Evolutionary conservation across 2,113 vertebrate genomes (phyloP).

Genomic region (Lepus timidus): DNA sequence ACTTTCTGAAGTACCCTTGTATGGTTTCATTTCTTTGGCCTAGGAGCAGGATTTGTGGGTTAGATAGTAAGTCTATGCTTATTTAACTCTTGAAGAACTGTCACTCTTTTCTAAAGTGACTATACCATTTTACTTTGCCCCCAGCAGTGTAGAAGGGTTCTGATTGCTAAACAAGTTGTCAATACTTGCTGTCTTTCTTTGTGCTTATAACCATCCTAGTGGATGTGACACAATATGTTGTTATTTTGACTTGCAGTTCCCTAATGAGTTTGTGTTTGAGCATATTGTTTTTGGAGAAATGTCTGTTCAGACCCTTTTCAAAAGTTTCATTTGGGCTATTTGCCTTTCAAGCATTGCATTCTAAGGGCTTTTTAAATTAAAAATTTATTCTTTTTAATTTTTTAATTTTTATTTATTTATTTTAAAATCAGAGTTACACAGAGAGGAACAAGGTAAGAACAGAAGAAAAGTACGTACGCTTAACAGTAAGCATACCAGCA

Average conservation of each 20-base stretch:
- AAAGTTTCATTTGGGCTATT: constrained; percentile 12
- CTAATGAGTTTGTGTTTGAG: background rate
- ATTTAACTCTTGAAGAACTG: background rate
- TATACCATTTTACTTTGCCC: background rate
- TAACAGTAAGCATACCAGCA: constrained; percentile 15
- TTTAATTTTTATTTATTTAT: too few species aligned
- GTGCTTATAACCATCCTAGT: background rate
- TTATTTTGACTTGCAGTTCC: constrained; percentile 47
- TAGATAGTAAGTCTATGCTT: background rate
- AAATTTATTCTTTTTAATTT: too few species aligned
- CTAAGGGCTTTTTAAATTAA: background rate
- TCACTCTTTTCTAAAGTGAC: background rate
- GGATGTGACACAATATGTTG: background rate
- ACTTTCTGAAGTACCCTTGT: too few species aligned
- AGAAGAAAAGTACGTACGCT: constrained; percentile 23
- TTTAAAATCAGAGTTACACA: too few species aligned
- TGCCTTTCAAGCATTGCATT: constrained; percentile 37
- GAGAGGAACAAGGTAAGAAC: background rate
- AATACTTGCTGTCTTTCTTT: background rate
- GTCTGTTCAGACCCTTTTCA: background rate
- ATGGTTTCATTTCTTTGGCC: background rate
- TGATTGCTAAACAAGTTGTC: background rate
- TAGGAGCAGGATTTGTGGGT: background rate
- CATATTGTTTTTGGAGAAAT: background rate
- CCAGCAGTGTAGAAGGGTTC: background rate